phyloP scores from a whole-genome alignment of 2,797 vertebrate genomes.

The Schizopygopsis pylzovi region DNA sequence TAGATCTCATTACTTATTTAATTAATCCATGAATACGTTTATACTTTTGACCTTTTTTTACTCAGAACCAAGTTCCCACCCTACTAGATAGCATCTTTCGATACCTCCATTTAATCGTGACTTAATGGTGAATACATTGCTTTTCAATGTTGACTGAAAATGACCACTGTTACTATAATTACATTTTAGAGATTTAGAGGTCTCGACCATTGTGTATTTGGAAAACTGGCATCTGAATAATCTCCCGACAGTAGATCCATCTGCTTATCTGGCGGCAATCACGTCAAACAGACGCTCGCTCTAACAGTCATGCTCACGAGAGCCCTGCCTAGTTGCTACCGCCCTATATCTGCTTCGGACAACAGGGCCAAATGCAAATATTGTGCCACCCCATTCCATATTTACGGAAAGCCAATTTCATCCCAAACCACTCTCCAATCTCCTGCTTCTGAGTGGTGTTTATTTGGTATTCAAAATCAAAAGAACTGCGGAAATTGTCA shows the following conservation, averaged over 20 bases:
- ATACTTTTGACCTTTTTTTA: not conserved
- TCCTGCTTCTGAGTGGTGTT: not conserved
- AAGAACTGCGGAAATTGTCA: not conserved
- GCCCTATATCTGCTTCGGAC: not conserved
- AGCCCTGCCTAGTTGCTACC: not conserved
- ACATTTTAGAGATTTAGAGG: constrained; percentile 18
- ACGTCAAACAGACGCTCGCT: constrained; percentile 22
- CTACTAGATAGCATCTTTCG: not conserved
- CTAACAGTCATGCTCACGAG: constrained; percentile 36
- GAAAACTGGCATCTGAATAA: constrained; percentile 41
- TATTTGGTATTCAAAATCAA: constrained; percentile 22
- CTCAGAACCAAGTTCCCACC: not conserved
- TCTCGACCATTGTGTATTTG: constrained; percentile 30
- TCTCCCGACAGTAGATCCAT: constrained; percentile 48
- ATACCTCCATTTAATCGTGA: not conserved
- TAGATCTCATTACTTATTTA: not conserved
- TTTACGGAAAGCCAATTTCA: constrained; percentile 10
- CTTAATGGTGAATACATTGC: not conserved
- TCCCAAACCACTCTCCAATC: constrained; percentile 4
- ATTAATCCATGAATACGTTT: not conserved
- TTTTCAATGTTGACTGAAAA: not conserved
- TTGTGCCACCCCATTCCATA: not conserved
- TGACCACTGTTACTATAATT: not conserved
- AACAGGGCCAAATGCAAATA: constrained; percentile 26
- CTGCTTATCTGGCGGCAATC: constrained; percentile 44